Percentiles rank a stretch among this genome's conserved stretches.
These are phyloP conservation scores for Xenotilapia flavipinnis DNA, from an alignment of 2,113 vertebrate species.

Conservation along the genomic window DNA sequence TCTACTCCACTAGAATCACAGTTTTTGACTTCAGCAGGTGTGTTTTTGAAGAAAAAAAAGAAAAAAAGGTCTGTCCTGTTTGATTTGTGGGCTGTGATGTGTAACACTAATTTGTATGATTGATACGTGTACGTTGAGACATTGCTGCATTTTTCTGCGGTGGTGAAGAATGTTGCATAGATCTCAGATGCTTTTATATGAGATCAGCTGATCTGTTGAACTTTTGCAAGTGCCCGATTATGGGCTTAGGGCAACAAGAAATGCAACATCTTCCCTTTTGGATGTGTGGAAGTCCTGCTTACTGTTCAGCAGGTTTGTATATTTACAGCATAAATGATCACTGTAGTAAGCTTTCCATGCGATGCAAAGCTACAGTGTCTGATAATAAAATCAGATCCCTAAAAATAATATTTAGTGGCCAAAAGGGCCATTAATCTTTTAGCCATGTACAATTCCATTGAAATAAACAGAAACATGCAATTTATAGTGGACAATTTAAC, in stretches of 20 bases:
- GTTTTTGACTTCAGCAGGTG: slow-evolving; percentile 15
- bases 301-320: slow-evolving; percentile 13
- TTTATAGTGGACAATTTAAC: slow-evolving; percentile 23
- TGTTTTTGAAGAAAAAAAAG: not conserved
- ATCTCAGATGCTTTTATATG: not conserved
- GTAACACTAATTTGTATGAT: slow-evolving; percentile 21
- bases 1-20: slow-evolving; percentile 9
- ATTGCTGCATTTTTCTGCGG: slow-evolving; percentile 33
- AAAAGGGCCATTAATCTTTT: not conserved
- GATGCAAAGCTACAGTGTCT: slow-evolving; percentile 19
- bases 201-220: slow-evolving; percentile 21
- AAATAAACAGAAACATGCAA: slow-evolving; percentile 42
- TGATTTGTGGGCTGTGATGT: not conserved
- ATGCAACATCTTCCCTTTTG: slow-evolving; percentile 43
- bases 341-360: slow-evolving; percentile 17
- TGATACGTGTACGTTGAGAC: not conserved
- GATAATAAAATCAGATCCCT: not conserved
- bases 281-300: slow-evolving; percentile 21
- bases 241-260: slow-evolving; percentile 56
- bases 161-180: not conserved
- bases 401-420: slow-evolving; percentile 18
- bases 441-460: slow-evolving; percentile 54
- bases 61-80: not conserved
- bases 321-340: not conserved
- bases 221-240: slow-evolving; percentile 17